These are phyloP conservation scores for Thripadectes ignobilis DNA, from an alignment of 2,797 vertebrate genomes.

Conservation along the genomic window DNA sequence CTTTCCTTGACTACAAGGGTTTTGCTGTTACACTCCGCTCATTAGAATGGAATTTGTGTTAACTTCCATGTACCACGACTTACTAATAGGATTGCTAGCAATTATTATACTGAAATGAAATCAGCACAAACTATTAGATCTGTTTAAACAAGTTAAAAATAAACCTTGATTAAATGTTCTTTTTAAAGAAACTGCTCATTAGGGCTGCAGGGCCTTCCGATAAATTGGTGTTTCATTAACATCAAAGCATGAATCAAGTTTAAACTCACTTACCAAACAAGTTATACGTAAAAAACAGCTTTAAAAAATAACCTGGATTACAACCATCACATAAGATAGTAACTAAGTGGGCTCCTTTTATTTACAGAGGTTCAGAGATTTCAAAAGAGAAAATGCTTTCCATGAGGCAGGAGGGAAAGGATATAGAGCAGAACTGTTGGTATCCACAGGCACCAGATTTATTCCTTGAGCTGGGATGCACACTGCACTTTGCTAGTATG, in stretches of 20 bases:
- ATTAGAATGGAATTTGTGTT: conserved; percentile 98
- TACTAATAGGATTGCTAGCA: conserved; percentile 85
- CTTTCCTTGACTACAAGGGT: conserved; percentile 81
- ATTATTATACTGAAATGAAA: conserved; percentile 86
- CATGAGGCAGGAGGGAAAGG: conserved; percentile 9
- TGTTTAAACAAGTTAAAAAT: conserved; percentile 88
- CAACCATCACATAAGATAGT: conserved; percentile 63
- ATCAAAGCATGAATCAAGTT: conserved; percentile 82
- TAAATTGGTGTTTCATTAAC: conserved; percentile 85
- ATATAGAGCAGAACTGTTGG: not conserved
- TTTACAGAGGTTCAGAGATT: conserved; percentile 36
- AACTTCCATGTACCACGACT: conserved; percentile 88
- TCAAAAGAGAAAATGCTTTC: conserved; percentile 34
- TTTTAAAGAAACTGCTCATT: conserved; percentile 86
- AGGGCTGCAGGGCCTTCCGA: conserved; percentile 82
- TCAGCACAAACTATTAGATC: conserved; percentile 86
- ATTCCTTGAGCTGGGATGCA: not conserved
- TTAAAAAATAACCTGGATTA: conserved; percentile 77
- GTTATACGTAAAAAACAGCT: conserved; percentile 73
- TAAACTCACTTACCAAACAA: conserved; percentile 79
- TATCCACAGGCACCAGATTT: not conserved
- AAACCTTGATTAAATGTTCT: conserved; percentile 87
- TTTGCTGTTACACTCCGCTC: conserved; percentile 86
- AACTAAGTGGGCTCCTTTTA: conserved; percentile 40
- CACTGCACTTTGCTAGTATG: not conserved